Percentiles rank a stretch among this genome's conserved stretches.
phyloP scores from a whole-genome alignment of 2,888 invertebrate genomes.

The Bedellia somnulentella region DNA sequence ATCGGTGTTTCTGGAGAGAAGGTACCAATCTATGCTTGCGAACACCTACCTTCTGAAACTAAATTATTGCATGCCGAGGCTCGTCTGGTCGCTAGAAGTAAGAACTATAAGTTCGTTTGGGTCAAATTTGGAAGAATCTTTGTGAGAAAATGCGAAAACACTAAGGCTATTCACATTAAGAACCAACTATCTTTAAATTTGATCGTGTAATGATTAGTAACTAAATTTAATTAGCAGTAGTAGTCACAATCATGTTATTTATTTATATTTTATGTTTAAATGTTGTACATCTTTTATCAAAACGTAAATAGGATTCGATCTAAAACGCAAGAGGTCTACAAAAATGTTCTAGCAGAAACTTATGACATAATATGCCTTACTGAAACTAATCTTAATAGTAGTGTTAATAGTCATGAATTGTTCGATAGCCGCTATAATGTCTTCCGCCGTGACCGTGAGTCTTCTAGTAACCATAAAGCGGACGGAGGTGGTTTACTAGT shows the following conservation, averaged over 20 bases:
- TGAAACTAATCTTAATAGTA: too few species aligned
- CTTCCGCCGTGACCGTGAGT: constrained; percentile 2
- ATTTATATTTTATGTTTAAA: neutral
- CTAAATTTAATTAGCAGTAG: neutral
- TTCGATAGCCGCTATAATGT: constrained; percentile 3
- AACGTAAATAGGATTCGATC: constrained; percentile 3
- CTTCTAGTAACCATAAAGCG: neutral
- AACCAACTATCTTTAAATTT: neutral
- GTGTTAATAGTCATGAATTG: constrained; percentile 1
- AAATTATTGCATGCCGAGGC: constrained; percentile 7
- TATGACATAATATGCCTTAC: constrained; percentile 4
- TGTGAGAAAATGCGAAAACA: constrained; percentile 1
- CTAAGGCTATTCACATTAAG: neutral
- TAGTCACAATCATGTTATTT: neutral
- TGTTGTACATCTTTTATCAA: constrained; percentile 4
- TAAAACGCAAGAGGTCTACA: neutral
- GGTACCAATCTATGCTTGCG: constrained; percentile 6
- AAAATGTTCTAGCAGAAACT: neutral
- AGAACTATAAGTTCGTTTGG: constrained; percentile 1
- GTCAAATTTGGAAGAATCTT: neutral
- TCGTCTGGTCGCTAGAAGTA: constrained; percentile 1
- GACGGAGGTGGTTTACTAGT: constrained; percentile 5
- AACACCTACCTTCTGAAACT: constrained; percentile 10
- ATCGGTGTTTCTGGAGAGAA: constrained; percentile 6
- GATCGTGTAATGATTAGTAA: neutral